Evolutionary conservation across 2,888 invertebrate genomes (phyloP).

Genomic region (Meloe dianella): DNA sequence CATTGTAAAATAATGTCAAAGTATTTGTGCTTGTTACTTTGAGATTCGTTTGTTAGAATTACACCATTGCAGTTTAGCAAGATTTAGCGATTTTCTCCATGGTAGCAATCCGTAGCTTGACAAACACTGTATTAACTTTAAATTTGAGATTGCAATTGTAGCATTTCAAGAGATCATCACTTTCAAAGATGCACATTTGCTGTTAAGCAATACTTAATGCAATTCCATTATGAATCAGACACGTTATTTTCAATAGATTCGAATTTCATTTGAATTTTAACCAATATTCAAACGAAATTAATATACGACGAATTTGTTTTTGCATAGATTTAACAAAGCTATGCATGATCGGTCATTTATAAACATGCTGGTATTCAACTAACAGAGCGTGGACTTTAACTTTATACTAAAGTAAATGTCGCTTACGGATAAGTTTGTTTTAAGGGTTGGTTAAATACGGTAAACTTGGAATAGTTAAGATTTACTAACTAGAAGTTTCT

Average conservation of each 20-base stretch:
- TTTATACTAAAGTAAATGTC: not conserved
- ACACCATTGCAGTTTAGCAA: no score
- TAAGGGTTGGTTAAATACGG: conserved; percentile 2
- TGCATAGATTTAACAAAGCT: not conserved
- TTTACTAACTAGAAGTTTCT: conserved; percentile 11
- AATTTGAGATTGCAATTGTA: no score
- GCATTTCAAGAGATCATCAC: no score
- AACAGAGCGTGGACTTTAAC: conserved; percentile 2
- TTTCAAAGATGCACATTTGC: no score
- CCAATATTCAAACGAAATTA: not conserved
- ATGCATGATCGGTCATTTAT: conserved; percentile 11
- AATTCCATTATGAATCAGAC: not conserved
- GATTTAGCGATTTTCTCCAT: no score
- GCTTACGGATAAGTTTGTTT: conserved; percentile 8
- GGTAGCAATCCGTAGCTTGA: no score
- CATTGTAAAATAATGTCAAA: no score
- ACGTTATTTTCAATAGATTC: not conserved
- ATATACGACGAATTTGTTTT: not conserved
- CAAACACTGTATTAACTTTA: no score
- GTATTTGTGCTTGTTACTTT: no score
- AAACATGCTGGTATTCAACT: conserved; percentile 1
- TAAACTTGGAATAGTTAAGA: conserved; percentile 11
- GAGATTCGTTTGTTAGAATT: no score
- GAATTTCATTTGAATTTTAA: not conserved
- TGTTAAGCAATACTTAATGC: no score